phyloP scores from a whole-genome alignment of 2,888 invertebrate species.

The Athalia circularis region DNA sequence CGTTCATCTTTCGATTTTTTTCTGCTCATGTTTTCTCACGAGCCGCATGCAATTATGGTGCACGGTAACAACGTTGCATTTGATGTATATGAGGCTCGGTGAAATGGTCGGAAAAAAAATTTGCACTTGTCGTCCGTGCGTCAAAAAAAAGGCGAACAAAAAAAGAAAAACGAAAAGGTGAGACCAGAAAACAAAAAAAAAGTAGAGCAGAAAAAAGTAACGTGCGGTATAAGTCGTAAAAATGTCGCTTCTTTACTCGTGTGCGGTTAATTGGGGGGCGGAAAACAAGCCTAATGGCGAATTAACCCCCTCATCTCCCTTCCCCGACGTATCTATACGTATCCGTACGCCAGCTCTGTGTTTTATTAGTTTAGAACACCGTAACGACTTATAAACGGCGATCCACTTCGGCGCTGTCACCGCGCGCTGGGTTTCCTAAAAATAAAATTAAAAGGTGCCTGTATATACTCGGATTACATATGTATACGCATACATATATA shows the following conservation, averaged over 20 bases:
- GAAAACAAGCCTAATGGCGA: slow-evolving; percentile 26
- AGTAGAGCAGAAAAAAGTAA: neutral
- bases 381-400: slow-evolving; percentile 36
- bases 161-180: neutral
- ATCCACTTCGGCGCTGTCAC: slow-evolving; percentile 26
- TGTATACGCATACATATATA: no score
- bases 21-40: neutral
- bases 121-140: neutral
- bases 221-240: slow-evolving; percentile 26
- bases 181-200: neutral
- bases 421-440: neutral
- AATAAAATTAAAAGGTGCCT: slow-evolving; percentile 5
- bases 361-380: slow-evolving; percentile 38
- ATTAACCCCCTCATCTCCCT: slow-evolving; percentile 5
- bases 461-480: neutral
- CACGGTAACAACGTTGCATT: neutral
- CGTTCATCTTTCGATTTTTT: neutral
- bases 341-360: neutral
- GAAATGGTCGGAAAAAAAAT: neutral
- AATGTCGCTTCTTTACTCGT: slow-evolving; percentile 24
- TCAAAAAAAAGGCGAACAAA: neutral
- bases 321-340: no score
- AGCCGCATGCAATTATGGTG: neutral
- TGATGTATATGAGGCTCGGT: neutral
- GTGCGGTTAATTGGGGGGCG: slow-evolving; percentile 42